Evolutionary conservation across 2,113 vertebrate genomes (phyloP).

Genomic region (Planiliza haematocheilus): DNA sequence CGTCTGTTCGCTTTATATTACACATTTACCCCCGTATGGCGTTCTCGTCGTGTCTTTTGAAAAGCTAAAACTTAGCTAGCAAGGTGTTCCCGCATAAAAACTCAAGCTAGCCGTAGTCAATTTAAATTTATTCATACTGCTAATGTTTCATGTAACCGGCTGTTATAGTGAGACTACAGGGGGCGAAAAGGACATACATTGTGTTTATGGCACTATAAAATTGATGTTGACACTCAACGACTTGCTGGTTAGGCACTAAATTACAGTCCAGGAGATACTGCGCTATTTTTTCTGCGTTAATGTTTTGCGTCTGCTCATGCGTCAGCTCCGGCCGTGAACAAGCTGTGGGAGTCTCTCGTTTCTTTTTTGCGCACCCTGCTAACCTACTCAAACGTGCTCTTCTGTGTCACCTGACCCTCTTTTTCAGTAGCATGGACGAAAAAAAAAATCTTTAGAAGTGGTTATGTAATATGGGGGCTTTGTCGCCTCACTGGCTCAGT

Average conservation of each 20-base stretch:
- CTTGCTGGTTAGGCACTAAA: not conserved
- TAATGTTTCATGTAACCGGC: not conserved
- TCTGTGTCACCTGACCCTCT: too few species aligned
- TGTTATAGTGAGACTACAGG: not conserved
- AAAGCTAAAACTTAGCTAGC: not conserved
- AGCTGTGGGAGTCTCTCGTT: not conserved
- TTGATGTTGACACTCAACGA: too few species aligned
- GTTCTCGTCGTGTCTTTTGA: not conserved
- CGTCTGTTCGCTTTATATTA: rapidly evolving
- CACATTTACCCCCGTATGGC: too few species aligned
- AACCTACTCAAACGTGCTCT: not conserved
- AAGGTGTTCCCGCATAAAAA: not conserved
- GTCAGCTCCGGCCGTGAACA: constrained; percentile 46
- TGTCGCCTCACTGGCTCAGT: too few species aligned
- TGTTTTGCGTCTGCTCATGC: constrained; percentile 59
- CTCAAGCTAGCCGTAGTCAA: not conserved
- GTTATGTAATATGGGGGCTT: too few species aligned
- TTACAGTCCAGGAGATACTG: not conserved
- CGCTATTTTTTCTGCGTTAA: not conserved
- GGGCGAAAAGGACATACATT: not conserved
- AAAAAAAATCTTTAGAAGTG: not conserved
- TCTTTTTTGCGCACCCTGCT: not conserved
- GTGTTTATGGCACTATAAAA: not conserved
- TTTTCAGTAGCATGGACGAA: too few species aligned
- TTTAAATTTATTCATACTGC: not conserved